Evolutionary conservation across 2,888 invertebrate species (phyloP).

Genomic region (Coleophora flavipennella): DNA sequence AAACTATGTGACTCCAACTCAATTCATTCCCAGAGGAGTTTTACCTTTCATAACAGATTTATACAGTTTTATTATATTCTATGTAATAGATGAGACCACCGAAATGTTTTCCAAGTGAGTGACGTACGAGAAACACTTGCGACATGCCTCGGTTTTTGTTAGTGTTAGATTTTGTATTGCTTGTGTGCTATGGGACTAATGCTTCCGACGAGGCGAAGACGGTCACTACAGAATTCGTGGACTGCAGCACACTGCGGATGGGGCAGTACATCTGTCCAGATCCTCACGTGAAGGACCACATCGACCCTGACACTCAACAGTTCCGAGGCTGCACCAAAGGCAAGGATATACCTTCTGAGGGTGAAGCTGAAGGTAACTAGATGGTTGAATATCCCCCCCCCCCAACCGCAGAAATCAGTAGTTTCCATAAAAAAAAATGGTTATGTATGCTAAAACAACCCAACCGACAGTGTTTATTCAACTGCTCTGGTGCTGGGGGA

Average conservation of each 20-base stretch:
- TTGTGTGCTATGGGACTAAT: constrained; percentile 21
- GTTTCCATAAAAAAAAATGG: too few species aligned
- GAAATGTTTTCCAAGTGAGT: too few species aligned
- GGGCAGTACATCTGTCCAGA: constrained; percentile 90
- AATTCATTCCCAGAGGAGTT: too few species aligned
- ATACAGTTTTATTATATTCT: too few species aligned
- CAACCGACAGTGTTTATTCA: too few species aligned
- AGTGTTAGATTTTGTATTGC: constrained; percentile 23
- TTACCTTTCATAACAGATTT: too few species aligned
- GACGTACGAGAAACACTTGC: not conserved
- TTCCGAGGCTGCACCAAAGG: constrained; percentile 80
- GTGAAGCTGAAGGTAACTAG: constrained; percentile 81
- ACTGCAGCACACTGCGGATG: constrained; percentile 81
- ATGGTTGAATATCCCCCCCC: too few species aligned
- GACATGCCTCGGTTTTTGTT: constrained; percentile 10
- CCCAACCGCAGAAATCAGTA: too few species aligned
- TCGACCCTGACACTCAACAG: constrained; percentile 93
- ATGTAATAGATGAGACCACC: too few species aligned
- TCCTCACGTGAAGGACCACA: constrained; percentile 77
- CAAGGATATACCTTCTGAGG: constrained; percentile 72
- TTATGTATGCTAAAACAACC: too few species aligned
- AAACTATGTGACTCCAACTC: too few species aligned
- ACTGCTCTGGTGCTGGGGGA: too few species aligned
- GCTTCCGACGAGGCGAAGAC: constrained; percentile 46
- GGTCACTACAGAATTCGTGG: constrained; percentile 51